phyloP scores from a whole-genome alignment of 2,113 vertebrate species.

The Empidonax alnorum region DNA sequence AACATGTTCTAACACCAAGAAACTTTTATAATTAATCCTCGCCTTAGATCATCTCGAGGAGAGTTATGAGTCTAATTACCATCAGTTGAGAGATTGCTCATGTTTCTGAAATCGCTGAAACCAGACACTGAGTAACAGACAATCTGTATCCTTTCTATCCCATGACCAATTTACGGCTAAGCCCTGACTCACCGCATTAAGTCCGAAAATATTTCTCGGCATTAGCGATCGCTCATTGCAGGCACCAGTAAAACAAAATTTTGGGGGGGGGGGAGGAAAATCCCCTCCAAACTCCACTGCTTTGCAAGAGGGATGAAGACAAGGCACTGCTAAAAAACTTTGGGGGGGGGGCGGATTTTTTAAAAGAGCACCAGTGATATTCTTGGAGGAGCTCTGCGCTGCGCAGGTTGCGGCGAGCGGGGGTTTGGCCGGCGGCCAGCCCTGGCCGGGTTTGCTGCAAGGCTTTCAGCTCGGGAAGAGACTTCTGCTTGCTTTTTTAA shows the following conservation, averaged over 20 bases:
- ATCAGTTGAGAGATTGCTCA: background rate
- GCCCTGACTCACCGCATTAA: constrained; percentile 32
- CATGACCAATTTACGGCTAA: constrained; percentile 29
- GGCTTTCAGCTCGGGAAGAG: background rate
- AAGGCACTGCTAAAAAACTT: background rate
- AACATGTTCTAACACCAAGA: constrained; percentile 6
- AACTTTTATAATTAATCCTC: constrained; percentile 54
- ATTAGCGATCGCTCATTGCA: background rate
- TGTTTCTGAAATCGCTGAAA: constrained; percentile 33
- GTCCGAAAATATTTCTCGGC: background rate
- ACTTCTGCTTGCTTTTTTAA: background rate
- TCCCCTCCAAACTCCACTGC: background rate
- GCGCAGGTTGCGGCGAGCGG: background rate
- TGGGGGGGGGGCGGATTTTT: background rate
- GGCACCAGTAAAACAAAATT: background rate
- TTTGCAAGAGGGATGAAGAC: background rate
- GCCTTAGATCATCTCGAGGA: constrained; percentile 32
- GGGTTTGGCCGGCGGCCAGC: background rate
- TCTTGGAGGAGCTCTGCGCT: background rate
- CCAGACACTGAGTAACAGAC: background rate
- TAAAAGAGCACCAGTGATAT: background rate
- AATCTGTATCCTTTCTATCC: constrained; percentile 15
- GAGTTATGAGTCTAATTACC: constrained; percentile 43
- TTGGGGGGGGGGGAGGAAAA: background rate
- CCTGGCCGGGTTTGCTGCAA: background rate